Base-by-base conservation (phyloP, 1,140 invertebrate species). In the Cotesia typhae region DNA sequence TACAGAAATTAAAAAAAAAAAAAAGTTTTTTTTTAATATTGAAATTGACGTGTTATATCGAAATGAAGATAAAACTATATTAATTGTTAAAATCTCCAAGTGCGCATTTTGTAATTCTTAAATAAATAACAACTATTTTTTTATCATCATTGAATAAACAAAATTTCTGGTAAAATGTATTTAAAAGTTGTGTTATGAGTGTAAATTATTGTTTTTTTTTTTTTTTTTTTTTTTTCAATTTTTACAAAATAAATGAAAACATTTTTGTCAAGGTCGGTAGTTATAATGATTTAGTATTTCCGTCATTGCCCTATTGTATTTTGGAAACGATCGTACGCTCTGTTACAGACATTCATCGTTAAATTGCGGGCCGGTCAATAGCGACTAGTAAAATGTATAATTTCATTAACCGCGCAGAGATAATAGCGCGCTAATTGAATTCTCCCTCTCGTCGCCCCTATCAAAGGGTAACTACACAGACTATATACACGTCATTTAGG, bases 401-500 rank as follows among this genome's bases (percentile, higher is more conserved):
- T 70, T 70, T 70, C 57, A 70, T 70, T 70, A 63, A 59, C 47
- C 68, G 63, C 68, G 59, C 38, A 47, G 57, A 70, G 68, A 70
- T 70, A 70, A 70, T 70, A 70, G 68, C 68, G 57, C 68, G 68
- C 68, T 70, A 70, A 70, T 70, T 70, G 68, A 70, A 70, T 70
- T 38, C 68, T 51, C 41, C 68, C 60, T 59, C 41, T 63, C 28
- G 60, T 63, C 28, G 20, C 17, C 20, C 20, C 59, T 36, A 36
- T 60, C 53, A 55, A 55, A 17, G 53, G 53, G 12, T n/a, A 55
- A 55, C 53, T 55, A 55, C n/a, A 17, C 53, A 55, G 10, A 55
- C 53, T 55, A 55, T 55, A 17, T 17, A 55, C 53, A 55, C 53
- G 53, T 55, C 17, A n/a, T 55, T 17, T 17, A n/a, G 53, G n/a